Base-by-base conservation (phyloP, 2,113 vertebrate species). In the Nipponia nippon region DNA sequence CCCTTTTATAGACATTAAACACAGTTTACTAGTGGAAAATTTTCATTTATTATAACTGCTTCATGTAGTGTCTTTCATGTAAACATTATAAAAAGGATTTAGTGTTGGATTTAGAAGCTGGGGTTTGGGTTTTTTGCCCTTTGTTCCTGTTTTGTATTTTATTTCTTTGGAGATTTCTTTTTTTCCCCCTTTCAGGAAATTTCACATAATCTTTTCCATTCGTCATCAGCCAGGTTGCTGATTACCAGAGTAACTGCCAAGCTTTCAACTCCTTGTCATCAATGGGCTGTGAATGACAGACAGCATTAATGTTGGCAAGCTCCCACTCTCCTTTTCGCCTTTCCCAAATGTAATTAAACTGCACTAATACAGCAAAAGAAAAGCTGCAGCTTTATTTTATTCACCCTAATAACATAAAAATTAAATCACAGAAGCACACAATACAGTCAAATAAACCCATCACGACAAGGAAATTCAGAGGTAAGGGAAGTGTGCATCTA, bases 231-330 rank as follows among this genome's bases (percentile, higher is more conserved):
- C 97, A 97, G 97, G 97, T 97, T 97, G 97, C 95, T 97, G 97
- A 97, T 97, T 97, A 97, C 95, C 91, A 96, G 94, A 96, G 94
- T 83, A 97, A 96, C 91, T 97, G 97, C 97, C 97, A 97, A 97
- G 97, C 95, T 97, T 97, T 97, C 97, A 97, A 96, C 97, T 97
- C 97, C 97, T 97, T 97, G 97, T 97, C 97, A 97, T 97, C 97
- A 97, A 97, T 96, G 94, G 96, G 93, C 94, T 96, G 96, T 97
- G 96, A 96, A 97, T 97, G 97, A 97, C 97, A 97, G 97, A 96
- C 97, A 97, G 97, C 94, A 96, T 97, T 96, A 95, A 97, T 97
- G 96, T 96, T 97, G 97, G 97, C 96, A 97, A 93, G 89, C 94
- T 97, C 95, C 95, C 96, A 97, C 93, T 96, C 95, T 97, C 96